Evolutionary conservation across 2,113 vertebrate species (phyloP).

Genomic region (Nothocercus julius): DNA sequence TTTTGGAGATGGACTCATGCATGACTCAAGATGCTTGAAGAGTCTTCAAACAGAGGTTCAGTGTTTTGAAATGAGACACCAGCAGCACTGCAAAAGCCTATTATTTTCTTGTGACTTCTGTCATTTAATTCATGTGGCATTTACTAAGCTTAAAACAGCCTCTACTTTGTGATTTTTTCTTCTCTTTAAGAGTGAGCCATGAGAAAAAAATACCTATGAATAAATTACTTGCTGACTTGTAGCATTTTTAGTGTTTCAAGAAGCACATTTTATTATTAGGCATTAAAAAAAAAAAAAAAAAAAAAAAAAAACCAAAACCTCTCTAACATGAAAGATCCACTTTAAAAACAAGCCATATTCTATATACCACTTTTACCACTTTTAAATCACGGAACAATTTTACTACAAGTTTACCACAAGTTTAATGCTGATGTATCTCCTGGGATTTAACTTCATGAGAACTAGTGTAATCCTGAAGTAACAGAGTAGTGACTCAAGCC

Average conservation of each 20-base stretch:
- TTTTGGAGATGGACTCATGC: not conserved
- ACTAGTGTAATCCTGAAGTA: not conserved
- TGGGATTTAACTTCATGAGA: not conserved
- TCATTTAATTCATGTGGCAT: not conserved
- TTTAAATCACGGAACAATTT: not conserved
- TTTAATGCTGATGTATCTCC: not conserved
- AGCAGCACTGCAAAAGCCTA: not conserved
- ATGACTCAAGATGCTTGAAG: not conserved
- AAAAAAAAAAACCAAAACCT: too few relatives aligned
- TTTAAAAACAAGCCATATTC: not conserved
- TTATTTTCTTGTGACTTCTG: not conserved
- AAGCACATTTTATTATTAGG: not conserved
- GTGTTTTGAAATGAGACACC: not conserved
- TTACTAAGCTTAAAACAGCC: not conserved
- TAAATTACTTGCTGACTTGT: not conserved
- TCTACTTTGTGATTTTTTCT: not conserved
- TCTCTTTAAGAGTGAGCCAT: not conserved
- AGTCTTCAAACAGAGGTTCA: not conserved
- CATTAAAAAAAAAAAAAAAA: not conserved
- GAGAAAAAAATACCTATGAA: not conserved
- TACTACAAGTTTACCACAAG: accelerated
- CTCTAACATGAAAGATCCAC: not conserved
- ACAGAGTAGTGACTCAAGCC: not conserved
- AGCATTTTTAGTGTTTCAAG: not conserved
- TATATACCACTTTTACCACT: not conserved